phyloP scores from a whole-genome alignment of 1,140 invertebrate species.

The Monochamus saltuarius region DNA sequence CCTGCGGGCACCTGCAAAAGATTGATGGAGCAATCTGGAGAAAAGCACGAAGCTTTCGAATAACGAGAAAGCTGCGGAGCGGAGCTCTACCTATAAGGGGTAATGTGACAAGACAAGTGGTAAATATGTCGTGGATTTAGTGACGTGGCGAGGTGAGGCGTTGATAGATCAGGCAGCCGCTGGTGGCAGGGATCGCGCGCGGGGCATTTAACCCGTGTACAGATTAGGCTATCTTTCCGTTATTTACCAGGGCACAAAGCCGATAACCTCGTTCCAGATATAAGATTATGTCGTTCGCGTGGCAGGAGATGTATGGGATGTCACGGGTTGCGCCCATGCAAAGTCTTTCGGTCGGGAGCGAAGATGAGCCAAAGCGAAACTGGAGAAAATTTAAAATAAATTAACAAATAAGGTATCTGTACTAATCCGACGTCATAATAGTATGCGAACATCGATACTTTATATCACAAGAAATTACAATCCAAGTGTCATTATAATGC shows the following conservation, averaged over 20 bases:
- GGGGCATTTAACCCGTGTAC: conserved; percentile 28
- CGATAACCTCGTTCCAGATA: conserved; percentile 20
- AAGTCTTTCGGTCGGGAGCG: too few relatives aligned
- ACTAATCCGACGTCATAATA: too few relatives aligned
- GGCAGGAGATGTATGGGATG: conserved; percentile 8
- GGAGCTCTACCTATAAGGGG: conserved; percentile 11
- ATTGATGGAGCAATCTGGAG: conserved; percentile 35
- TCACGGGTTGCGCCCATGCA: too few relatives aligned
- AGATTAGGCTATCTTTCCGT: conserved; percentile 27
- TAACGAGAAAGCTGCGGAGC: conserved; percentile 26
- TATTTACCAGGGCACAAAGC: conserved; percentile 18
- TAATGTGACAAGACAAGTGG: conserved; percentile 34
- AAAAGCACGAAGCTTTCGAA: conserved; percentile 32
- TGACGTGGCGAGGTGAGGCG: conserved; percentile 32
- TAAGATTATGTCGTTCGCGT: conserved; percentile 20
- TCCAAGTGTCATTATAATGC: too few relatives aligned
- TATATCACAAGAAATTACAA: too few relatives aligned
- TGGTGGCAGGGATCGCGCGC: neutral
- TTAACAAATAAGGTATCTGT: too few relatives aligned
- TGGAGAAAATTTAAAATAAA: too few relatives aligned
- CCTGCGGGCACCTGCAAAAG: conserved; percentile 7
- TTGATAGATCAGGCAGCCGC: conserved; percentile 30
- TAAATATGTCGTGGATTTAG: conserved; percentile 30
- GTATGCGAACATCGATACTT: too few relatives aligned
- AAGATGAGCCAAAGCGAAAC: too few relatives aligned